Base-by-base conservation (phyloP, 2,888 invertebrate species). In the Polydrusus cervinus region DNA sequence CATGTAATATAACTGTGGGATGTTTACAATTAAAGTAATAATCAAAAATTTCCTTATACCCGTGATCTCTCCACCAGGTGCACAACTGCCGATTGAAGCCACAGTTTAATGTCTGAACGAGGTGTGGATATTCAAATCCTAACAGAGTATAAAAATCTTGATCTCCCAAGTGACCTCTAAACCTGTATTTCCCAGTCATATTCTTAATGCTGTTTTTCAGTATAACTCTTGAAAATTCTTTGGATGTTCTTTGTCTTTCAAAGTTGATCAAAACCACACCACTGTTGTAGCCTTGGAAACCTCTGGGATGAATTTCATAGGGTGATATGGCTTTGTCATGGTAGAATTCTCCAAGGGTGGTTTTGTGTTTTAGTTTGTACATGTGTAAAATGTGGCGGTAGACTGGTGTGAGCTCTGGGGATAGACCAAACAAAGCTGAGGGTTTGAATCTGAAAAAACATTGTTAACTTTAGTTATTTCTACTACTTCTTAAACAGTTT, bases 71-170 rank as follows among this genome's bases (percentile, higher is more conserved):
- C 95, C 95, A 95, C 94, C 94, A 95, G 0, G 90, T 90, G 84
- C 95, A 95, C 71, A 95, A 86, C 84, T 95, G 95, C 64, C 94
- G 88, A 85, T 95, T 95, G 92, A 95, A 95, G 5, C 90, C 90
- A 83, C 95, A 95, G 75, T 94, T 92, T 53, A 95, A 86, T 13
- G 91, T 90, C 84, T 93, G 91, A 81, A 95, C 92, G 57, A 95
- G 85, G 78, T 92, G 89, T 8, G 93, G 92, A 81, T 92, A 88
- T 81, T 95, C 94, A 79, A 90, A 90, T 10, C 91, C 92, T 14
- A 94, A 82, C 40, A 95, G 86, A 0, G 94, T 93, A 84, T 93
- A 94, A 86, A 93, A 94, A 87, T 95, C 95, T 86, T 95, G 95
- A 86, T 95, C 95, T 0, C 95, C 95, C 34, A 95, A 88, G 85